Base-by-base conservation (phyloP, 2,113 vertebrate genomes). In the Periophthalmodon schlosseri region DNA sequence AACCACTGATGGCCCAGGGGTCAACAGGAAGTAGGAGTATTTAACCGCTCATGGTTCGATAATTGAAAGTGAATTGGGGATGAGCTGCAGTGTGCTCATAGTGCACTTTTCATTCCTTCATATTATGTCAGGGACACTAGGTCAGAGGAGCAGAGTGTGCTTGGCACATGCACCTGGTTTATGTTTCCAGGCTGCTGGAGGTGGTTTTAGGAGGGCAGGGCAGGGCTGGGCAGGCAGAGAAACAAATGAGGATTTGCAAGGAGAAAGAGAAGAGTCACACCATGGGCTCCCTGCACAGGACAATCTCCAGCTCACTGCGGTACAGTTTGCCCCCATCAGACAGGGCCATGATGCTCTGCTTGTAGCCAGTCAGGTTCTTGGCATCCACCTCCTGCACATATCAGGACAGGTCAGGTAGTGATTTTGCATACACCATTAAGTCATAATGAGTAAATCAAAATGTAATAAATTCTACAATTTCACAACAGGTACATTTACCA, bases 281-380 rank as follows among this genome's bases (percentile, higher is more conserved):
- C 57, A 93, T 85, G 23, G 96, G 94, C 81, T 98, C 97, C 16
- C 85, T 95, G 92, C 97, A 99, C 75, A 99, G 96, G 80, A 99
- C 95, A 0, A 98, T 95, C 88, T 99, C 97, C 93, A 99, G 92
- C 80, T 99, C 97, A 81, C 95, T 94, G 70, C 97, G 96, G 93
- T 99, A 98, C 60, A 99, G 96, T 83, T 96, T 97, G 10, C 97
- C 97, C 0, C 94, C 96, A 0, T 98, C 96, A 0, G 97, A 96
- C 83, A 99, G 94, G 36, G 94, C 96, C 97, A 99, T 96, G 94
- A 99, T 96, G 86, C 95, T 97, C 91, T 95, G 93, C 84, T 96
- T 96, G 91, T 98, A 98, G 87, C 86, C 95, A 33, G 93, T 90
- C 81, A 99, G 94, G 80, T 94, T 95, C 46, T 96, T 95, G 78